Conservation (phyloP, 2,797 vertebrate species). For the Pteropus rufus region DNA sequence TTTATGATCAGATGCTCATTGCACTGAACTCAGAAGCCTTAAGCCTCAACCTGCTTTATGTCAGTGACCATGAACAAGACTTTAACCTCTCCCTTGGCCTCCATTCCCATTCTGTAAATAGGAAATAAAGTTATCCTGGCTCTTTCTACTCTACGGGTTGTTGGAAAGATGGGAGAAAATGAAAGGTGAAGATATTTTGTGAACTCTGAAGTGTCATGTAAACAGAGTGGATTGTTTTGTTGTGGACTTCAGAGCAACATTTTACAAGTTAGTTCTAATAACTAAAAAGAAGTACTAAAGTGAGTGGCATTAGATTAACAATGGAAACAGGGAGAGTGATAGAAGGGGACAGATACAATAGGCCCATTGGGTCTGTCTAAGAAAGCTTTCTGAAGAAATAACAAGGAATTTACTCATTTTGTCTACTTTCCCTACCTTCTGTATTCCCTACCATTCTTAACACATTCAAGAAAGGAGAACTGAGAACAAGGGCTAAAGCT, state of each 20-base stretch:
- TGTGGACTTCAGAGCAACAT: neutral
- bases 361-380: neutral
- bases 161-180: neutral
- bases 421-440: neutral
- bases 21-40: neutral
- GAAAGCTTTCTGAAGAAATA: neutral
- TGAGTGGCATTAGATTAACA: too few relatives aligned
- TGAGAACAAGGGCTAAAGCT: constrained; percentile 66
- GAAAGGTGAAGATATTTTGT: neutral
- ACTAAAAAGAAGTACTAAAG: neutral
- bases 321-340: neutral
- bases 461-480: constrained; percentile 69
- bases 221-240: neutral
- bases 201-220: neutral
- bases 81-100: neutral
- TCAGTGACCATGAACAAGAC: rapidly evolving
- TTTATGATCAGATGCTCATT: neutral
- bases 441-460: constrained; percentile 58
- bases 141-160: neutral
- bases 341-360: neutral
- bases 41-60: neutral
- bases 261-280: neutral
- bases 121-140: neutral
- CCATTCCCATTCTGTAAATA: neutral
- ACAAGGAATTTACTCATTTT: neutral